Evolutionary conservation across 2,113 vertebrate genomes (phyloP).

Genomic region (Tamias sibiricus): DNA sequence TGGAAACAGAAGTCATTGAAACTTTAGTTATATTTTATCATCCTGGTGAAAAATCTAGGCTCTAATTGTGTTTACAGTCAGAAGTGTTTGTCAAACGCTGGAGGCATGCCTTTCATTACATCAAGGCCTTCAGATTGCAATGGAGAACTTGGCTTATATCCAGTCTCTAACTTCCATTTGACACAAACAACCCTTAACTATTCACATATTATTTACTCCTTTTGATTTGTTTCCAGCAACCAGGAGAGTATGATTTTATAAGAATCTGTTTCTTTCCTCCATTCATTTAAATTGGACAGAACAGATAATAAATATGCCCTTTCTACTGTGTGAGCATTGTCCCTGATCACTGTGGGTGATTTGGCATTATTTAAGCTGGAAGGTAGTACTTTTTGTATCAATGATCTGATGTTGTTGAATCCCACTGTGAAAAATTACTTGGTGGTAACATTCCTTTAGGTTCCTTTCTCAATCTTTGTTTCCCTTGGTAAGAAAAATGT

Average conservation of each 20-base stretch:
- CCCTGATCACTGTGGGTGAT: neutral
- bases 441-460: neutral
- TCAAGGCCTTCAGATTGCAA: neutral
- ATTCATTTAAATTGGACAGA: neutral
- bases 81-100: neutral
- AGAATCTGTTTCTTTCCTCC: neutral
- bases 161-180: neutral
- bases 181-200: neutral
- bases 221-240: neutral
- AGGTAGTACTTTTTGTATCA: neutral
- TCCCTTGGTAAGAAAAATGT: neutral
- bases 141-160: neutral
- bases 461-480: neutral
- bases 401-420: neutral
- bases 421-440: neutral
- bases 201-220: neutral
- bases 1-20: neutral
- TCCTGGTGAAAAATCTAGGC: neutral
- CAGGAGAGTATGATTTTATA: neutral
- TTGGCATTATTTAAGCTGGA: neutral
- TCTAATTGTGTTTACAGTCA: neutral
- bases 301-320: neutral
- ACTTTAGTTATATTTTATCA: neutral
- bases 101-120: neutral
- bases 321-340: neutral